These are phyloP conservation scores for Andrena bicolor DNA, from an alignment of 2,888 invertebrate species.

Conservation along the genomic window DNA sequence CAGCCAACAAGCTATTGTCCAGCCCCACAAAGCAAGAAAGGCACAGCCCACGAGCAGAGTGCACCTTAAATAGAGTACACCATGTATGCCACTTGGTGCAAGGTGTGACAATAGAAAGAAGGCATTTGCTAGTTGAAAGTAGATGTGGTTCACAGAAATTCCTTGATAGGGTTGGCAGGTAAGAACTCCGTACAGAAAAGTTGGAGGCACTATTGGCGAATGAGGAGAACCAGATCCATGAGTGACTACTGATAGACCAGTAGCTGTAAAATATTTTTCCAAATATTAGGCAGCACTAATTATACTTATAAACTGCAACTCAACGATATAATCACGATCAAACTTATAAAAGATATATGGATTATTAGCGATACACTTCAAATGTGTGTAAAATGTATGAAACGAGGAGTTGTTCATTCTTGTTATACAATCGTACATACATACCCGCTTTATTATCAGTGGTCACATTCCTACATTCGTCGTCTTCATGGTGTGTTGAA, in stretches of 20 bases:
- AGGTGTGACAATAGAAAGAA: conserved; percentile 93
- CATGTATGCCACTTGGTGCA: conserved; percentile 92
- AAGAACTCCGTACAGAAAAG: conserved; percentile 82
- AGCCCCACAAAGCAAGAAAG: conserved; percentile 93
- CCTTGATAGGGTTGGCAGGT: conserved; percentile 84
- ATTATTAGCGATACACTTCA: not conserved
- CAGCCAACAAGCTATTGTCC: conserved; percentile 92
- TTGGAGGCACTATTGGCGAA: conserved; percentile 84
- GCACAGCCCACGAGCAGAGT: conserved; percentile 92
- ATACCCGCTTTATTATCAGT: conserved; percentile 77
- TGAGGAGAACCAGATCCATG: conserved; percentile 79
- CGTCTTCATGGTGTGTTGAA: conserved; percentile 72
- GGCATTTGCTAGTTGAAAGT: conserved; percentile 94
- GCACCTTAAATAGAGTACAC: conserved; percentile 92
- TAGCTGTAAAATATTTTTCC: conserved; percentile 69
- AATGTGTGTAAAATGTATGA: not conserved
- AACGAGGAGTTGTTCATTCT: not conserved
- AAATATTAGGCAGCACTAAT: conserved; percentile 3
- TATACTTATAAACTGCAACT: not conserved
- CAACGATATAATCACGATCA: not conserved
- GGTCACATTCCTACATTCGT: conserved; percentile 82
- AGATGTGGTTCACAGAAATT: conserved; percentile 90
- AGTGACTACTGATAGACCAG: conserved; percentile 78
- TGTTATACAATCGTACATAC: not conserved
- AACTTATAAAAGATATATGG: not conserved